Conservation (phyloP, 2,797 vertebrate species). For the Malurus splendens region DNA sequence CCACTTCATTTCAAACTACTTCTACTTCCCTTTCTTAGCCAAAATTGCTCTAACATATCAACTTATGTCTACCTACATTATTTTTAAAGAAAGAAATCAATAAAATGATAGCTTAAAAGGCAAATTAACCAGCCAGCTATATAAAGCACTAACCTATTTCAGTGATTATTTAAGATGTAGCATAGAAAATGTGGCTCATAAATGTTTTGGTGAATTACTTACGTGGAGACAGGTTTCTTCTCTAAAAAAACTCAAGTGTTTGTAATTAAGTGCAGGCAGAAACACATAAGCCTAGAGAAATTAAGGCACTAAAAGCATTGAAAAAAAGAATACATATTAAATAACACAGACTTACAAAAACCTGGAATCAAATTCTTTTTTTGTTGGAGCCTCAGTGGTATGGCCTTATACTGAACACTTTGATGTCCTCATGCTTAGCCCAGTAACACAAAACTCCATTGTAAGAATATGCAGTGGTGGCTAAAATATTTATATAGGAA, state of each 20-base stretch:
- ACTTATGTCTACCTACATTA: conserved; percentile 19
- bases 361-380: neutral
- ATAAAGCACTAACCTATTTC: conserved; percentile 36
- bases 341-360: neutral
- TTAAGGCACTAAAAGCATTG: neutral
- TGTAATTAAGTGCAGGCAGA: neutral
- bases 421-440: neutral
- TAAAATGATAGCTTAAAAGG: conserved; percentile 44
- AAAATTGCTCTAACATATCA: conserved; percentile 4
- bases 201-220: conserved; percentile 61
- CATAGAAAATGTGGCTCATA: conserved; percentile 52
- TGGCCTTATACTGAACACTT: neutral
- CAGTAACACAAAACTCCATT: neutral
- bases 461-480: neutral
- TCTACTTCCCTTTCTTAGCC: neutral
- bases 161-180: conserved; percentile 61
- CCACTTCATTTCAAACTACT: conserved; percentile 15
- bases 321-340: neutral
- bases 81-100: conserved; percentile 55
- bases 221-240: conserved; percentile 48
- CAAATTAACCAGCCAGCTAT: conserved; percentile 39
- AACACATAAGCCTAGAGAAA: neutral
- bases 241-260: conserved; percentile 24
- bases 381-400: neutral
- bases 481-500: neutral